Conservation (phyloP, 2,888 invertebrate species). For the Synergus itoensis region DNA sequence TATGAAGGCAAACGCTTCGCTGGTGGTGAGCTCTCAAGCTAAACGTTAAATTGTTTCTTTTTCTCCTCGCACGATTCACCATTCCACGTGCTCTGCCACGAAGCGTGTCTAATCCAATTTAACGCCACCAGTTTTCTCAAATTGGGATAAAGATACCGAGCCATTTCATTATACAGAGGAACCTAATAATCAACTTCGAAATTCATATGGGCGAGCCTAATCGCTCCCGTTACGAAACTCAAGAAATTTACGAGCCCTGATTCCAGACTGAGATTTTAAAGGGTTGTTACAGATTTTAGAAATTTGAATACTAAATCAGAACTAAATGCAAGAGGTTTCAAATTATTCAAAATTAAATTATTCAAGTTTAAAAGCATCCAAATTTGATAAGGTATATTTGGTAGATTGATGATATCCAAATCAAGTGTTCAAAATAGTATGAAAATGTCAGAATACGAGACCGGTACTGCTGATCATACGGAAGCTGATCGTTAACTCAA, state of each 20-base stretch:
- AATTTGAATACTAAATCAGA: neutral
- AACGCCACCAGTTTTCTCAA: conserved; percentile 32
- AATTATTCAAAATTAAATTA: neutral
- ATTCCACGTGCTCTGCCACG: conserved; percentile 16
- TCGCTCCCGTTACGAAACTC: neutral
- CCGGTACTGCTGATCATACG: conserved; percentile 40
- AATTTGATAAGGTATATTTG: too few species aligned
- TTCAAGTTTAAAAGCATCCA: too few species aligned
- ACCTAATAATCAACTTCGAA: neutral
- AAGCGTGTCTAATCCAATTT: conserved; percentile 34
- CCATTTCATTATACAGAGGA: neutral
- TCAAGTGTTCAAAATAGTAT: neutral
- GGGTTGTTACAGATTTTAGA: neutral
- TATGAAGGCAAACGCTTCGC: neutral
- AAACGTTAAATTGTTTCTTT: neutral
- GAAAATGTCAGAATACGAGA: conserved; percentile 44
- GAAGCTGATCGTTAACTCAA: neutral
- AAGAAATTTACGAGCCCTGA: neutral
- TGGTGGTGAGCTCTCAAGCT: neutral
- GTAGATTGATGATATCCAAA: too few species aligned
- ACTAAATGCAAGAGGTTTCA: neutral
- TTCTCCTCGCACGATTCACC: conserved; percentile 22
- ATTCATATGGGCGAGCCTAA: neutral
- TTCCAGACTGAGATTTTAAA: neutral
- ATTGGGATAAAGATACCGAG: conserved; percentile 12